Percentiles rank a stretch among this genome's conserved stretches.
Evolutionary conservation across 23 tunicate species (phyloP).

Genomic region (Ascidia mentula): DNA sequence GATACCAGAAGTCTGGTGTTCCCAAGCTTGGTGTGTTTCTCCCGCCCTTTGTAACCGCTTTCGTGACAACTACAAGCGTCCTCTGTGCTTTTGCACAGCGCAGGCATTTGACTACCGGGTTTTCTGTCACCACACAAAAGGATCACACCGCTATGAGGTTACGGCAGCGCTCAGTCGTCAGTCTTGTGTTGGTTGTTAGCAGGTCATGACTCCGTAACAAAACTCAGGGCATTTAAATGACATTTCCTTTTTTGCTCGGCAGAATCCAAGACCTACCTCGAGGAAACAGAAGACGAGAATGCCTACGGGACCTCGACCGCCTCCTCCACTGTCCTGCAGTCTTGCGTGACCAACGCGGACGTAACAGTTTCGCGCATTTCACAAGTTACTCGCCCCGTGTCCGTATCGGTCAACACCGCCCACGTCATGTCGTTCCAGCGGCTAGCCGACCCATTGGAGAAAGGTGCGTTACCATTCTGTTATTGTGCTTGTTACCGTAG

Average conservation of each 20-base stretch:
- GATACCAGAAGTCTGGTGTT: background rate
- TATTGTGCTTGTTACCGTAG: too few species aligned
- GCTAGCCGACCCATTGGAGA: background rate
- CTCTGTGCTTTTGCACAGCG: background rate
- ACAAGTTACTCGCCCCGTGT: slow-evolving; percentile 80
- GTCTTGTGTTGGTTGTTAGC: background rate
- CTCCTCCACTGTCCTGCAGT: slow-evolving; percentile 63
- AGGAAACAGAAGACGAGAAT: slow-evolving; percentile 13
- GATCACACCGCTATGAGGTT: background rate
- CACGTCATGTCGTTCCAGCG: slow-evolving; percentile 60
- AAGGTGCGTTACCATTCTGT: background rate
- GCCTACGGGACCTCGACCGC: slow-evolving; percentile 41
- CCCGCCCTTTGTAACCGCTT: background rate
- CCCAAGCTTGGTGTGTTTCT: background rate
- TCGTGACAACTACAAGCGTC: background rate
- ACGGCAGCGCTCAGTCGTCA: too few species aligned
- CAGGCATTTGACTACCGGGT: background rate
- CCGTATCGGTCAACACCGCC: slow-evolving; percentile 74
- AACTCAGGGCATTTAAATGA: slow-evolving; percentile 8
- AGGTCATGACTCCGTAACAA: background rate
- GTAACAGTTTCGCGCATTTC: slow-evolving; percentile 64
- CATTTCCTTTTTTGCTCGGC: slow-evolving; percentile 24
- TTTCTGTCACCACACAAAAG: too few species aligned
- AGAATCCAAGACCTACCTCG: slow-evolving; percentile 34
- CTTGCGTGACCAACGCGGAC: slow-evolving; percentile 74